Evolutionary conservation across 2,888 invertebrate genomes (phyloP), one percentile per base, ranked within the genome.

Genomic region (Xanthorhoe spadicearia): DNA sequence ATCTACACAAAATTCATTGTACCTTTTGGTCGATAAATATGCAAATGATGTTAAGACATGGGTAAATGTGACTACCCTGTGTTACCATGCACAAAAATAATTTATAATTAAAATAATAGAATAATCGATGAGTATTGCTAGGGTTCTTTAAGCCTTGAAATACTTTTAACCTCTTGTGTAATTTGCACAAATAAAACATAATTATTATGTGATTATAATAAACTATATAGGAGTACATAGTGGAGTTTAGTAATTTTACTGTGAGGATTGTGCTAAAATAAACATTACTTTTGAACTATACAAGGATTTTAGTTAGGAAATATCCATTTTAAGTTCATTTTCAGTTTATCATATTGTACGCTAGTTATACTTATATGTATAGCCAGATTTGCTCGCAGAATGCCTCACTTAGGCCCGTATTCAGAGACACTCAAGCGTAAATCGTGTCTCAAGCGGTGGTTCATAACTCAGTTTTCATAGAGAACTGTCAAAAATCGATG

Each of bases 41-140:
- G 73, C 66, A 74, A 76, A 69, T 71, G 74, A 71, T 67, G 62
- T 61, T 71, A 69, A 68, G 71, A 74, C 49, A 75, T 71, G 83
- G 87, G 86, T 79, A 81, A 81, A 65, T 51, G 17, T 74, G 54
- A 49, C 75, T 82, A 88, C 86, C 88, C 87, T 88, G 88, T 87
- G 77, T 83, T 80, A 83, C 88, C 88, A 87, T 84, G 82, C 82
- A 80, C 78, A 78, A 82, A 81, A 58, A 71, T 55, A 62, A 81
- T 76, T 80, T 73, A 78, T 75, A 79, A 77, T 77, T 78, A 77
- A 76, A 56, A 80, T n/a, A 78, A 79, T 76, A 77, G 19, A 51
- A 23, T 54, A n/a, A 51, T 23, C n/a, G 2, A 48, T 38, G 51
- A 55, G 55, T 60, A 64, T 50, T 62, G 52, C 17, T 56, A 61